Evolutionary conservation across 2,797 vertebrate species (phyloP), one percentile per base, ranked within the genome.

Genomic region (Gymnocypris eckloni): DNA sequence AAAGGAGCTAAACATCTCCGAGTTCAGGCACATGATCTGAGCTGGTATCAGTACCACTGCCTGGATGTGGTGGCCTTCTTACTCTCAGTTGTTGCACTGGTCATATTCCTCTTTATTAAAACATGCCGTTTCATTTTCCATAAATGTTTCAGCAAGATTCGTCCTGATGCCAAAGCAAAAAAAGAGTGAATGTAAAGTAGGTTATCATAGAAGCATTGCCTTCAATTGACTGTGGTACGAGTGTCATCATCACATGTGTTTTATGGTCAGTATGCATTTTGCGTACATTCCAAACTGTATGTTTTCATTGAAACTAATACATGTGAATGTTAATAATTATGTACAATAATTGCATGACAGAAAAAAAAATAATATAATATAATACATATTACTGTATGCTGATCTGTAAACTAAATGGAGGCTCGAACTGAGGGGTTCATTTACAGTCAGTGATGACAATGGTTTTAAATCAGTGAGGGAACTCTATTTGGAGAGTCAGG

Each of bases 1-100:
- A 93, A 93, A 56, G 93, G 94, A 54, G 95, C 95, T 59, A 92
- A 93, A 64, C 94, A 96, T 41, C 90, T 96, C 9, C 70, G 93
- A 4, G 92, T 92, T 18, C 93, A 92, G 3, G 85, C 94, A 10
- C 91, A 94, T 25, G 72, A 94, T 52, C 93, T 96, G 71, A 92
- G 77, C 72, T 95, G 93, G 94, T 90, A 92, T 86, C 94, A 95
- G 86, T 95, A 95, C 90, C 89, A 95, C 79, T 91, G 92, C n/a
- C 45, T 96, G 86, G 95, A 96, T 7, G 92, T 95, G 28, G 82
- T 91, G 1, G 92, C 87, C 1, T 93, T 94, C 79, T 86, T 95
- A 43, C 78, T 93, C 4, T 28, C 72, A 41, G 89, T 91, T 41
- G 59, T 89, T 66, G 81, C 87, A 39, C 64, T 91, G 18, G 56